Evolutionary conservation across 2,113 vertebrate species (phyloP).

Genomic region (Malaclemys terrapin): DNA sequence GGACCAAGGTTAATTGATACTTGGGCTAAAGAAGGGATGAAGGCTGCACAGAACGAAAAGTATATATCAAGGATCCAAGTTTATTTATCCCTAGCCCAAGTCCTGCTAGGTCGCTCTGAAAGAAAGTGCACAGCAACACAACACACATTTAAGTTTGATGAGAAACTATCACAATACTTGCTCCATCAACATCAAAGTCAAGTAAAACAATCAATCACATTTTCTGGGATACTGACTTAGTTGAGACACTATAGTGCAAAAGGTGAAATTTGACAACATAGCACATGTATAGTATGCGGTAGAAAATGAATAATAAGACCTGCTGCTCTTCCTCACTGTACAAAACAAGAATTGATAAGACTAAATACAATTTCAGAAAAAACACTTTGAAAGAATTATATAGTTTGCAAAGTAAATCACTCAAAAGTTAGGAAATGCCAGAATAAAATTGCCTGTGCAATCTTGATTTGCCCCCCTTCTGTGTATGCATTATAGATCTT

Average conservation of each 20-base stretch:
- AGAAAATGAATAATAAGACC: not conserved
- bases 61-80: not conserved
- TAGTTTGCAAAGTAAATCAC: not conserved
- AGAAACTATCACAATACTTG: not conserved
- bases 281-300: not conserved
- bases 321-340: not conserved
- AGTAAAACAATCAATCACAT: not conserved
- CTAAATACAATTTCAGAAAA: conserved; percentile 35
- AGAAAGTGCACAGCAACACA: not conserved
- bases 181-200: not conserved
- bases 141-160: not conserved
- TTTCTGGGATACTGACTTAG: not conserved
- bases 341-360: conserved; percentile 1
- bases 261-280: conserved; percentile 5
- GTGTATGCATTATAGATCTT: not conserved
- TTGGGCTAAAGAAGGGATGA: not conserved
- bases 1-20: not conserved
- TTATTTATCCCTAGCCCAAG: not conserved
- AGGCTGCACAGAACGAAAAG: not conserved
- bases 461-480: conserved; percentile 15
- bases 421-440: conserved; percentile 42
- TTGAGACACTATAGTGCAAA: conserved; percentile 6
- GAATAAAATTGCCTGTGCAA: not conserved
- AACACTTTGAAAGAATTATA: not conserved
- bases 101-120: not conserved